These are phyloP conservation scores for Polietes domitor DNA, from an alignment of 2,888 invertebrate species.

Conservation along the genomic window DNA sequence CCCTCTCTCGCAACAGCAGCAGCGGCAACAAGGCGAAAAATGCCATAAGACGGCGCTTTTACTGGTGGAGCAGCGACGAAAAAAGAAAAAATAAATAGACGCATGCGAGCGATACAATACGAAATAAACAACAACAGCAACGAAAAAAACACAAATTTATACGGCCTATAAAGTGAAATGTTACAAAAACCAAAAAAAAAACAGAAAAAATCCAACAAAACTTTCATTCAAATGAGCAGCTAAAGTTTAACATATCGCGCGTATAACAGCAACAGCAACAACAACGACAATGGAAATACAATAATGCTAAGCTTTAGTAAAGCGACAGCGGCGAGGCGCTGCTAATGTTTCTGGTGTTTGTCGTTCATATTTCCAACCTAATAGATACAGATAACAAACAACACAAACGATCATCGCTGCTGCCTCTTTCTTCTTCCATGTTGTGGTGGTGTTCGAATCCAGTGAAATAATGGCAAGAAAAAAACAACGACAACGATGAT, in stretches of 20 bases:
- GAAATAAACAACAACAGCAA: neutral
- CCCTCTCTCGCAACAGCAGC: neutral
- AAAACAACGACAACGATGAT: neutral
- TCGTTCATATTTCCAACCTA: slow-evolving; percentile 45
- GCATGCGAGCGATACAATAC: neutral
- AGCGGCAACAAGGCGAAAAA: neutral
- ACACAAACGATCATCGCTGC: slow-evolving; percentile 26
- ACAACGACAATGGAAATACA: neutral
- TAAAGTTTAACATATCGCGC: slow-evolving; percentile 32
- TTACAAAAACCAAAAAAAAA: slow-evolving; percentile 25
- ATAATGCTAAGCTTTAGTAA: slow-evolving; percentile 18
- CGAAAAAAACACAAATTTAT: slow-evolving; percentile 32
- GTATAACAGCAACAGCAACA: neutral
- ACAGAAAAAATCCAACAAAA: slow-evolving; percentile 42
- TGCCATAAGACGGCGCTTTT: neutral
- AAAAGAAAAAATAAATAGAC: neutral
- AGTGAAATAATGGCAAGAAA: neutral
- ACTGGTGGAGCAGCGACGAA: neutral
- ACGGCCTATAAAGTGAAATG: slow-evolving; percentile 58
- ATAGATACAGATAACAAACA: slow-evolving; percentile 47
- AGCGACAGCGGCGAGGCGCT: neutral
- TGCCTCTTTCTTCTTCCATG: neutral
- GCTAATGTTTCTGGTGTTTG: slow-evolving; percentile 10
- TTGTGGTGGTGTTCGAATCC: neutral
- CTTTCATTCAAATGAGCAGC: slow-evolving; percentile 63